A percentile compares a stretch with the other conserved stretches of the same genome.
Evolutionary conservation across 2,888 invertebrate genomes (phyloP).

Genomic region (Clitarchus hookeri): DNA sequence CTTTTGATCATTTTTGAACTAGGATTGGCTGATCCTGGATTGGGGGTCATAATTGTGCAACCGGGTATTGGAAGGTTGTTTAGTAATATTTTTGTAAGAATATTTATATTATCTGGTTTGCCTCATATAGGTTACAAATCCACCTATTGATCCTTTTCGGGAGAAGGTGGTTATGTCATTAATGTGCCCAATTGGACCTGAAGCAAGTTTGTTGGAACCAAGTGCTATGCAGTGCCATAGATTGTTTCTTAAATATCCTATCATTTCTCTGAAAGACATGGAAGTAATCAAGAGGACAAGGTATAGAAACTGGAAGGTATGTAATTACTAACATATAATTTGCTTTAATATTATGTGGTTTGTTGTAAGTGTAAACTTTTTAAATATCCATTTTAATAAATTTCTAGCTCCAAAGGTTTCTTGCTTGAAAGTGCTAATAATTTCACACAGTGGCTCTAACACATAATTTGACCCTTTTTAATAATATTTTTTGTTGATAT

Average conservation of each 20-base stretch:
- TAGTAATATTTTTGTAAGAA: too few species aligned
- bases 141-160: constrained; percentile 98
- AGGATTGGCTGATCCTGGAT: too few species aligned
- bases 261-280: constrained; percentile 88
- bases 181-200: constrained; percentile 96
- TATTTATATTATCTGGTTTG: background rate
- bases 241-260: constrained; percentile 91
- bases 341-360: background rate
- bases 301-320: constrained; percentile 83
- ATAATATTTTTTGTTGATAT: too few species aligned
- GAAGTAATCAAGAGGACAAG: constrained; percentile 82
- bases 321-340: constrained; percentile 25
- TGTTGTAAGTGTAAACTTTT: too few species aligned
- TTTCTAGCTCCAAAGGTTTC: too few species aligned
- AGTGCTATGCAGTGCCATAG: constrained; percentile 85
- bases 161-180: constrained; percentile 99
- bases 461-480: too few species aligned
- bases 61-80: too few species aligned
- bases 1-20: too few species aligned
- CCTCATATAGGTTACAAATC: constrained; percentile 82
- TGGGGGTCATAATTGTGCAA: too few species aligned
- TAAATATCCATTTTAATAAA: too few species aligned
- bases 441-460: too few species aligned
- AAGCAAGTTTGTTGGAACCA: constrained; percentile 91
- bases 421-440: too few species aligned